Base-by-base conservation (phyloP, 2,797 vertebrate species). In the Pseudomugil tenellus region DNA sequence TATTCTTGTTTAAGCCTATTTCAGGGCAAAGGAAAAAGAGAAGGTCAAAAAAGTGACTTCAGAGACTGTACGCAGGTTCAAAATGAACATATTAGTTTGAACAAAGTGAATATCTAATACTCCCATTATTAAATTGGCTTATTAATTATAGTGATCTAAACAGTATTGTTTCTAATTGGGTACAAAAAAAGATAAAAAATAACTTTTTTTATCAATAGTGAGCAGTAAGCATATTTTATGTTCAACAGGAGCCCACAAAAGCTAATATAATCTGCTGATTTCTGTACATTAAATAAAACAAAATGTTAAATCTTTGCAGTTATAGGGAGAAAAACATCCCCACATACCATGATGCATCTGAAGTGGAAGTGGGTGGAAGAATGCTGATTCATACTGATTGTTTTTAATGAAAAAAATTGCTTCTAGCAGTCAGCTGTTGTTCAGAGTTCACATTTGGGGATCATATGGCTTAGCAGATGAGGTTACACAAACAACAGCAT, bases 1-100 rank as follows among this genome's bases (percentile, higher is more conserved):
- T 82, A 76, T 79, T 79, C 74, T 74, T 62, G 59, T 84, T 79
- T 70, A 86, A 89, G 86, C 70, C 75, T 46, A 71, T 82, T 85
- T 79, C 61, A 78, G 58, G 58, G 28, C 58, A 67, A 73, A 81
- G 10, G 29, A 66, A 81, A 66, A 72, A 35, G 58, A 66, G 43
- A 84, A 80, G 63, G 74, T 84, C 59, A 83, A 68, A 26, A 58
- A 71, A 67, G 13, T 65, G 34, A 35, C 49, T 72, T 52, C 11
- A 68, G 23, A 8, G 21, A 70, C 35, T 14, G 9, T 17, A 52
- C 19, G 41, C 9, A 35, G 37, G 60, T 59, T 57, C n/a, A 26
- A 58, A 66, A 28, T 46, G 1, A 14, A 32, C 4, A 49, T 46
- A n/a, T 58, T 16, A 65, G 37, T 72, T 52, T 43, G 43, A 1